These are phyloP conservation scores for Natator depressus DNA, from an alignment of 2,113 vertebrate species.

Conservation along the genomic window DNA sequence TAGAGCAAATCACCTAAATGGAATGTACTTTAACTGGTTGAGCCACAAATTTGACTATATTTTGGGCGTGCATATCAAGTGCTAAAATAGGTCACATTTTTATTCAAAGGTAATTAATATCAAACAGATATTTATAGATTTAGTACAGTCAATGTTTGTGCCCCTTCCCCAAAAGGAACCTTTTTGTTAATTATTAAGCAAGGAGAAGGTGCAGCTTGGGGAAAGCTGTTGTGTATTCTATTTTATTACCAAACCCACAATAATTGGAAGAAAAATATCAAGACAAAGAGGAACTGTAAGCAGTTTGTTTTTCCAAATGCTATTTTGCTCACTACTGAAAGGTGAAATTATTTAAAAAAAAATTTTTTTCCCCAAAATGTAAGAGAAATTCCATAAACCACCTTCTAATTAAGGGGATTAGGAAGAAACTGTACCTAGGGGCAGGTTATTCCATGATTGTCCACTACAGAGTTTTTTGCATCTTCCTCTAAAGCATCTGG, in stretches of 20 bases:
- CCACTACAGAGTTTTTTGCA: neutral
- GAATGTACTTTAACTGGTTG: neutral
- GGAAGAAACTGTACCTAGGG: neutral
- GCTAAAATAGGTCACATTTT: neutral
- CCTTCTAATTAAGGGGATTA: neutral
- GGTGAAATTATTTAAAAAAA: neutral
- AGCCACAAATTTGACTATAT: neutral
- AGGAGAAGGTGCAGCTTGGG: neutral
- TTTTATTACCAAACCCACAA: neutral
- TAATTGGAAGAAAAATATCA: neutral
- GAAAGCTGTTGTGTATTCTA: neutral
- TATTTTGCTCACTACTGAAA: neutral
- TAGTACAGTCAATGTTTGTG: neutral
- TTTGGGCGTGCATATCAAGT: neutral
- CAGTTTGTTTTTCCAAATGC: neutral
- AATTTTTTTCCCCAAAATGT: neutral
- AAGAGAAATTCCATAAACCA: neutral
- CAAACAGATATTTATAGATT: neutral
- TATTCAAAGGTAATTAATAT: neutral
- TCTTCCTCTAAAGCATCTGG: neutral
- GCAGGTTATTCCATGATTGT: neutral
- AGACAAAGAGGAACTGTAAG: neutral
- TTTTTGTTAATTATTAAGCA: conserved; percentile 16
- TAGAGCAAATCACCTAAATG: neutral
- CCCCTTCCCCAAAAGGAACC: neutral